phyloP scores from a whole-genome alignment of 2,888 invertebrate species.

The Pterostichus niger region DNA sequence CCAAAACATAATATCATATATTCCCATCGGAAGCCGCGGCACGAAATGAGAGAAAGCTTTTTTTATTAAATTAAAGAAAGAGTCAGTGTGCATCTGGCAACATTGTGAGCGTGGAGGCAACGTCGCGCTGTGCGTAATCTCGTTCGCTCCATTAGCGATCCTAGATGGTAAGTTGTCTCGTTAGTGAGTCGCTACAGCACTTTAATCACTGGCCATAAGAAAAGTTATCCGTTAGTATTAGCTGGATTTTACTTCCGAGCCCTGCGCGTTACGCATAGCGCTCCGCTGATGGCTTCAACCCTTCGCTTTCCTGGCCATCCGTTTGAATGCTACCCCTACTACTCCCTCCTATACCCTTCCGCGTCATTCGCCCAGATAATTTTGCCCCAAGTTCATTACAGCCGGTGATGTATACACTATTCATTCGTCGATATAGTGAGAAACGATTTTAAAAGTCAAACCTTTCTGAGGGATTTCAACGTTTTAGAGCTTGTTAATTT shows the following conservation, averaged over 20 bases:
- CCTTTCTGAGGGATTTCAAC: background rate
- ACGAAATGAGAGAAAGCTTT: slow-evolving; percentile 54
- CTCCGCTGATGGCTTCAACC: slow-evolving; percentile 33
- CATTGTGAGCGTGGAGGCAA: slow-evolving; percentile 32
- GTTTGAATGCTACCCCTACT: background rate
- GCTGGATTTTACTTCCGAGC: slow-evolving; percentile 50
- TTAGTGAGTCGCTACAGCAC: slow-evolving; percentile 67
- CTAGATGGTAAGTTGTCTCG: slow-evolving; percentile 68
- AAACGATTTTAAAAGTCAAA: slow-evolving; percentile 24
- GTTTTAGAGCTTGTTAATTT: slow-evolving; percentile 17
- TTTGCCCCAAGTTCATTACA: slow-evolving; percentile 45
- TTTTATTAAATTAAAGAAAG: slow-evolving; percentile 65
- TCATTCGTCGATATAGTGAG: slow-evolving; percentile 33
- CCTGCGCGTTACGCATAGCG: slow-evolving; percentile 42
- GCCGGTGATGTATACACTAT: slow-evolving; percentile 14
- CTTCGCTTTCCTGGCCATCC: slow-evolving; percentile 1
- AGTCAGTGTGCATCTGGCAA: slow-evolving; percentile 47
- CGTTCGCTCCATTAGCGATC: slow-evolving; percentile 68
- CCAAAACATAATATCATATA: slow-evolving; percentile 48
- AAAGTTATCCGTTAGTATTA: slow-evolving; percentile 68
- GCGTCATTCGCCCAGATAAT: slow-evolving; percentile 45
- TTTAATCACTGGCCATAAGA: slow-evolving; percentile 68
- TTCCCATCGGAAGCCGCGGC: slow-evolving; percentile 4
- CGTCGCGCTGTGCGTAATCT: slow-evolving; percentile 69
- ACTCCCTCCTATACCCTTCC: background rate